A percentile compares a stretch with the other conserved stretches of the same genome.
Evolutionary conservation across 2,888 invertebrate genomes (phyloP).

Genomic region (Sussaba pulchella): DNA sequence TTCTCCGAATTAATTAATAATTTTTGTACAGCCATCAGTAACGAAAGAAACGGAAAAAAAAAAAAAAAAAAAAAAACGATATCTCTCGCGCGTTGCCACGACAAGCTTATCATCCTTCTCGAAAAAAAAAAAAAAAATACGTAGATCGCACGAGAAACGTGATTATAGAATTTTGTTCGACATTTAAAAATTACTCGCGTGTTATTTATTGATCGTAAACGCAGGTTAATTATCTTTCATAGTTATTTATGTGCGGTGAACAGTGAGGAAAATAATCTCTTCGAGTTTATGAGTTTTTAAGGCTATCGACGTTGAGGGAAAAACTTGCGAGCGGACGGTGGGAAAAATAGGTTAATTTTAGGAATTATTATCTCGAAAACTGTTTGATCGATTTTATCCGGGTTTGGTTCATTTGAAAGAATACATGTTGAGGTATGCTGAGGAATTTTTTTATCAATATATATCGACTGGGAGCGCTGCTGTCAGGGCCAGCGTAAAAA

Average conservation of each 20-base stretch:
- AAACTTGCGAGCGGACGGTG: background rate
- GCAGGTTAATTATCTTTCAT: conserved; percentile 11
- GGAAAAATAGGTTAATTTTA: too few species aligned
- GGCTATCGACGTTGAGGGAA: too few species aligned
- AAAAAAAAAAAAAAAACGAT: background rate
- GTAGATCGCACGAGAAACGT: conserved; percentile 5
- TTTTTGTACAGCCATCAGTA: conserved; percentile 51
- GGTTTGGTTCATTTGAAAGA: too few species aligned
- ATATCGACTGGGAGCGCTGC: too few species aligned
- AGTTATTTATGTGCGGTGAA: conserved; percentile 15
- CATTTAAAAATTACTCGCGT: background rate
- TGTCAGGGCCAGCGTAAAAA: too few species aligned
- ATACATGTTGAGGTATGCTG: too few species aligned
- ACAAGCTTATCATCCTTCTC: background rate
- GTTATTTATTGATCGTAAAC: conserved; percentile 15
- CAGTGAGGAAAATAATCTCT: background rate
- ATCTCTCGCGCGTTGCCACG: background rate
- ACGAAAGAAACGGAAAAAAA: background rate
- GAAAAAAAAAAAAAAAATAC: conserved; percentile 9
- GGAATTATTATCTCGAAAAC: too few species aligned
- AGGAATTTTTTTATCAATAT: too few species aligned
- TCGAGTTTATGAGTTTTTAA: too few species aligned
- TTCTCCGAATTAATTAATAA: conserved; percentile 13
- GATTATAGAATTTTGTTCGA: background rate
- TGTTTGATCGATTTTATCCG: too few species aligned